Evolutionary conservation across 2,888 invertebrate species (phyloP).

Genomic region (Autographa gamma): DNA sequence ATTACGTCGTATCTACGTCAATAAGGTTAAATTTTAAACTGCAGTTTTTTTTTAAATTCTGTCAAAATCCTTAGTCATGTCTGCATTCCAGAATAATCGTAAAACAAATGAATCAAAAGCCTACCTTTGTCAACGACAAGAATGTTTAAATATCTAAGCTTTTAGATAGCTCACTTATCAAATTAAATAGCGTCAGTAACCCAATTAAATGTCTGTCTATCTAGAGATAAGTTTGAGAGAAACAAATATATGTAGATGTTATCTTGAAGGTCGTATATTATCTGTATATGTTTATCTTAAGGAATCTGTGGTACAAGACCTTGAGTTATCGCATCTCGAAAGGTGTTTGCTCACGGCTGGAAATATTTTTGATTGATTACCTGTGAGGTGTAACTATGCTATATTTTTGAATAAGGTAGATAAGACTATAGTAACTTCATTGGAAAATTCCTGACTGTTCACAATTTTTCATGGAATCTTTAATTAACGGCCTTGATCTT

Average conservation of each 20-base stretch:
- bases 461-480: not conserved
- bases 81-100: not conserved
- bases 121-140: not conserved
- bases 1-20: too few relatives aligned
- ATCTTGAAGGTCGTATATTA: slow-evolving; percentile 73
- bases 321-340: slow-evolving; percentile 59
- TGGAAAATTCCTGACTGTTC: not conserved
- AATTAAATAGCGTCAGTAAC: not conserved
- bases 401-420: not conserved
- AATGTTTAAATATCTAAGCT: not conserved
- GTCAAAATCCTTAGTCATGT: not conserved
- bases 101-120: not conserved
- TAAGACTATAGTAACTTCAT: not conserved
- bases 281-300: slow-evolving; percentile 70
- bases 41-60: too few relatives aligned
- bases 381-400: not conserved
- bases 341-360: slow-evolving; percentile 37
- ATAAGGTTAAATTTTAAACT: too few relatives aligned
- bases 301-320: slow-evolving; percentile 58
- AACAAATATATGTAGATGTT: slow-evolving; percentile 39
- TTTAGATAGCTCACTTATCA: not conserved
- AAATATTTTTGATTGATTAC: slow-evolving; percentile 54
- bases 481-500: not conserved
- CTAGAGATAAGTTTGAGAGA: slow-evolving; percentile 9
- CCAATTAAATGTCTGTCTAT: slow-evolving; percentile 13